Evolutionary conservation across 2,797 vertebrate genomes (phyloP), one percentile per base, ranked within the genome.

Genomic region (Podargus strigoides): DNA sequence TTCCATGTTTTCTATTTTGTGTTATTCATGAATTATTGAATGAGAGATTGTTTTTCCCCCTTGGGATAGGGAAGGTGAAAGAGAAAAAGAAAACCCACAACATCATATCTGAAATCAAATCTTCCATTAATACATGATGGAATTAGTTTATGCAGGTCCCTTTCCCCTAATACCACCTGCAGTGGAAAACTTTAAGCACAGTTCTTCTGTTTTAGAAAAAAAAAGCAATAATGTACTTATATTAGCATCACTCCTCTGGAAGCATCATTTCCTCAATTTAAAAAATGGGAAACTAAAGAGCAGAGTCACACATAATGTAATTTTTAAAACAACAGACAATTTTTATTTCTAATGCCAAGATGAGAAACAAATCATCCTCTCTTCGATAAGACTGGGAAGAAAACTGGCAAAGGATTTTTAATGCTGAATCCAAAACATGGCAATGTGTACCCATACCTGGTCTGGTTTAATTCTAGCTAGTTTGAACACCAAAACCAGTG

Each of bases 361-460:
- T 6, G 8, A 86, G 15, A 59, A 16, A 67, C 23, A 79, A 56
- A 70, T 42, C 18, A 7, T 10, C 18, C 28, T 44, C 27, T 56
- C n/a, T 53, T 46, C 47, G 27, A 14, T 47, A 56, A 39, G 37
- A 42, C 0, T 49, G 12, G 39, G 37, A 76, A 85, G 34, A 66
- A 79, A 60, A 66, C 34, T 44, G 28, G 20, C 9, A 56, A 67
- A 88, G 7, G 20, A 49, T 27, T 80, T 66, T 59, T 47, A 49
- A 55, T 19, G 9, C 14, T 44, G 32, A 85, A 78, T 55, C 17
- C 49, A 68, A 47, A 74, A 42, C n/a, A 60, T 2, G 6, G 24
- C 27, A 58, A 42, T 1, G 0, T 10, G 13, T 36, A 47, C 14
- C 26, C 8, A 27, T 19, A 42, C 3, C 11, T 17, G 12, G 9